phyloP scores from a whole-genome alignment of 2,113 vertebrate species.

The Enhydra lutris region DNA sequence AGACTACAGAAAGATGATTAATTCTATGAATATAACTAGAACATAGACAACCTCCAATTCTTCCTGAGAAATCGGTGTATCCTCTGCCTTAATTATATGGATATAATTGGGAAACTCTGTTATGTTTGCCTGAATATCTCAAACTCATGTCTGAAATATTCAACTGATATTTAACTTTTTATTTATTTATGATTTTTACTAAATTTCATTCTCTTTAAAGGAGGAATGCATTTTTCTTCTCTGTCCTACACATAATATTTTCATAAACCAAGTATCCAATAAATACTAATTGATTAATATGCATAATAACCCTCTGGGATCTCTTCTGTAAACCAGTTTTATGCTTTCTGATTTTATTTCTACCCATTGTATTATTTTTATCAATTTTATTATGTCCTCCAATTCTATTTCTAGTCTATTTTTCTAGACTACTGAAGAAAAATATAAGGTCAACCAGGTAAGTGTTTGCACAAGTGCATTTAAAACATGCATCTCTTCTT shows the following conservation, averaged over 20 bases:
- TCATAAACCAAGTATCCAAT: neutral
- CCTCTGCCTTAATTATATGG: conserved; percentile 27
- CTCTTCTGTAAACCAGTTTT: neutral
- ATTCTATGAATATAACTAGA: conserved; percentile 32
- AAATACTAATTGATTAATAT: neutral
- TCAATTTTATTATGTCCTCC: neutral
- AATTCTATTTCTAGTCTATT: neutral
- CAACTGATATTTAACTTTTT: conserved; percentile 1
- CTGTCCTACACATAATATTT: neutral
- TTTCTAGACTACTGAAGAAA: conserved; percentile 11
- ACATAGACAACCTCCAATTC: neutral
- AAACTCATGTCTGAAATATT: conserved; percentile 40
- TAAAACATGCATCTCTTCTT: conserved; percentile 53
- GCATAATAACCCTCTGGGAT: neutral
- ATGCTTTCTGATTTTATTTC: neutral
- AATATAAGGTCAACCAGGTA: conserved; percentile 62
- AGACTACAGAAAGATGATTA: conserved; percentile 31
- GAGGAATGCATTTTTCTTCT: neutral
- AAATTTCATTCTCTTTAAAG: conserved; percentile 21
- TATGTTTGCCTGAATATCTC: conserved; percentile 4
- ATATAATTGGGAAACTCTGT: conserved; percentile 12
- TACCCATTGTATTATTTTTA: neutral
- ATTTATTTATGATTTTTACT: neutral
- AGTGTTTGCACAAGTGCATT: conserved; percentile 42
- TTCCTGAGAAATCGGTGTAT: neutral